These are phyloP conservation scores for Leptopilina clavipes DNA, from an alignment of 1,140 invertebrate species.

Conservation along the genomic window DNA sequence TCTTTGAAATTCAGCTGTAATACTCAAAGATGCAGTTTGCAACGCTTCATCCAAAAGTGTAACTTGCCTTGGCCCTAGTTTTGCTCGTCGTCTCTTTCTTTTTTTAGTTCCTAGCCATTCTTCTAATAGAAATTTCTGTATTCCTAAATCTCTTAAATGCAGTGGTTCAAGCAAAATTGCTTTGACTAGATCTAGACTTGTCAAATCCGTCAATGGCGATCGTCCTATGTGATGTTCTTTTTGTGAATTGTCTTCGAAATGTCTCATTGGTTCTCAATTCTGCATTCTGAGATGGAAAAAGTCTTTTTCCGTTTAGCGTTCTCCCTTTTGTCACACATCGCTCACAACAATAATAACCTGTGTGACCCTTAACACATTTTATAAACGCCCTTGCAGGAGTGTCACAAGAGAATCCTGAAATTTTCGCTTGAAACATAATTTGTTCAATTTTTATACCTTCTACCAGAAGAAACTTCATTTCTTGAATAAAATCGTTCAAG, in stretches of 20 bases:
- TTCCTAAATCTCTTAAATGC: constrained; percentile 11
- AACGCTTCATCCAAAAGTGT: neutral
- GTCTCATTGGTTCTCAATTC: neutral
- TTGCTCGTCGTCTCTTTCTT: neutral
- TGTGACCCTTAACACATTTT: constrained; percentile 34
- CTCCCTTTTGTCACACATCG: constrained; percentile 35
- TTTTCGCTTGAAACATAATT: neutral
- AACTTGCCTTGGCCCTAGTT: neutral
- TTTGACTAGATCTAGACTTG: neutral
- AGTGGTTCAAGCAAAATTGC: neutral
- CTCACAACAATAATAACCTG: constrained; percentile 39
- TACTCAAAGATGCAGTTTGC: neutral
- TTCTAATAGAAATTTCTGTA: neutral
- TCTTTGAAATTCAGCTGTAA: constrained; percentile 36
- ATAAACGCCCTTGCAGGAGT: constrained; percentile 36
- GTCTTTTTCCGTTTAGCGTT: constrained; percentile 31
- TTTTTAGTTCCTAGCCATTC: neutral
- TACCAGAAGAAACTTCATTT: neutral
- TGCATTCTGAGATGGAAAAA: constrained; percentile 16
- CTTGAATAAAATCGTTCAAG: constrained; percentile 14
- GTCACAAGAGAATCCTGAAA: constrained; percentile 24
- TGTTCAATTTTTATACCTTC: neutral
- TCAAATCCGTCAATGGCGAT: constrained; percentile 7
- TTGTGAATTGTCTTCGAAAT: neutral
- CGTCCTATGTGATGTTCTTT: neutral